Percentiles rank a stretch among this genome's conserved stretches.
Conservation (phyloP, 2,113 vertebrate species). For the Lophotis ruficrista region DNA sequence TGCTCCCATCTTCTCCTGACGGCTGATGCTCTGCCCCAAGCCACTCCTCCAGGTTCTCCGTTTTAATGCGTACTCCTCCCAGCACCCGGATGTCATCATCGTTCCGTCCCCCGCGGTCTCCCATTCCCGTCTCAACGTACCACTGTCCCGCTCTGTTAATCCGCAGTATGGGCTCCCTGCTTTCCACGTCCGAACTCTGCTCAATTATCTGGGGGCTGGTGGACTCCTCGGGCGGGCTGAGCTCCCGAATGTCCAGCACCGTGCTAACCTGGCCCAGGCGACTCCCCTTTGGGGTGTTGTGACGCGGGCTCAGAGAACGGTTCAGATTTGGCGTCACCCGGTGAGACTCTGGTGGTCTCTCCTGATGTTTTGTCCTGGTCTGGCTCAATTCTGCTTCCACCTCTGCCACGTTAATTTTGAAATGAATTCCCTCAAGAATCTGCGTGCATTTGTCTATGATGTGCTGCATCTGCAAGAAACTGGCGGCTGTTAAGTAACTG, state of each 20-base stretch:
- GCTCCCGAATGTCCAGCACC: slow-evolving; percentile 82
- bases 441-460: slow-evolving; percentile 98
- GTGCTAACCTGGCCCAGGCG: slow-evolving; percentile 81
- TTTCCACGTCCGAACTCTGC: slow-evolving; percentile 79
- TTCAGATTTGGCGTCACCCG: slow-evolving; percentile 73
- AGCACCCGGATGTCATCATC: slow-evolving; percentile 84
- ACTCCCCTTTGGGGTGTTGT: slow-evolving; percentile 77
- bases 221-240: slow-evolving; percentile 87
- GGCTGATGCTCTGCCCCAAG: slow-evolving; percentile 88
- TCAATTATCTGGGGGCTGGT: slow-evolving; percentile 90
- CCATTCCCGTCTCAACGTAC: slow-evolving; percentile 91
- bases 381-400: slow-evolving; percentile 85
- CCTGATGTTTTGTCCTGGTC: slow-evolving; percentile 74
- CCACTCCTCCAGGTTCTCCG: slow-evolving; percentile 94
- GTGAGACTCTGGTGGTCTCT: slow-evolving; percentile 79
- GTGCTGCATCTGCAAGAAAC: slow-evolving; percentile 99
- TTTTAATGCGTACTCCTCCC: slow-evolving; percentile 91
- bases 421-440: slow-evolving; percentile 96
- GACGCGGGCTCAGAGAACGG: slow-evolving; percentile 79
- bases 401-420: slow-evolving; percentile 92
- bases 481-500: slow-evolving; percentile 96
- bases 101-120: slow-evolving; percentile 77
- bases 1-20: slow-evolving; percentile 88
- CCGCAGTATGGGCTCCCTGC: slow-evolving; percentile 90
- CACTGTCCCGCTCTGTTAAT: slow-evolving; percentile 96